Base-by-base conservation (phyloP, 2,888 invertebrate species). In the Rhodophaea formosa region DNA sequence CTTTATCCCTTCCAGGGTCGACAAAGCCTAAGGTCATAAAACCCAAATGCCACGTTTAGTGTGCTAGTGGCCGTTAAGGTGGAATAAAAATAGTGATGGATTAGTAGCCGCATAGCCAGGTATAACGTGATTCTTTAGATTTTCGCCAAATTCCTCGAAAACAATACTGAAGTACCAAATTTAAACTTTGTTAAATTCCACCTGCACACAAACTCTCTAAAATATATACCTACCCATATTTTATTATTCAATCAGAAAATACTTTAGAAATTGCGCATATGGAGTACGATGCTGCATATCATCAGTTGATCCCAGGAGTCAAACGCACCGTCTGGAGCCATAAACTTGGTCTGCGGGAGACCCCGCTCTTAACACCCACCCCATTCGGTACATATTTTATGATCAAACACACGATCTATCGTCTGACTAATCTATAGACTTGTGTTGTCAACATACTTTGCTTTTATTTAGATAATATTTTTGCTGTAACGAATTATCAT, bases 371-470 rank as follows among this genome's bases (percentile, higher is more conserved):
- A 74, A 72, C 70, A 67, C 70, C 64, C 66, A 65, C 72, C 59
- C 68, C 64, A 23, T 64, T 62, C 53, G 61, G 62, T 77, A 64
- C 71, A 77, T 78, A 71, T 74, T 77, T 78, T 70, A 79, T 69
- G 53, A 52, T 16, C 16, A 49, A 49, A 53, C 53, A 57, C 56
- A 45, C 56, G 62, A 75, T 69, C 65, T 62, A 63, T 71, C 63
- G 59, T 53, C 15, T 58, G 57, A 77, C 68, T 55, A 64, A 71
- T 74, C 59, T 55, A 23, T n/a, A 14, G 60, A 62, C 53, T 60
- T 58, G 46, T 60, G 65, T 62, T 61, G 65, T 62, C 58, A 59
- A 29, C 23, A 59, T 59, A 61, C 43, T 12, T 12, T 3, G 43
- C 12, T n/a, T 30, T 39, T 51, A 35, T 16, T 1, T 51, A 3